A percentile compares a stretch with the other conserved stretches of the same genome.
Conservation (phyloP, 2,888 invertebrate species). For the Trissoscelio sp. region DNA sequence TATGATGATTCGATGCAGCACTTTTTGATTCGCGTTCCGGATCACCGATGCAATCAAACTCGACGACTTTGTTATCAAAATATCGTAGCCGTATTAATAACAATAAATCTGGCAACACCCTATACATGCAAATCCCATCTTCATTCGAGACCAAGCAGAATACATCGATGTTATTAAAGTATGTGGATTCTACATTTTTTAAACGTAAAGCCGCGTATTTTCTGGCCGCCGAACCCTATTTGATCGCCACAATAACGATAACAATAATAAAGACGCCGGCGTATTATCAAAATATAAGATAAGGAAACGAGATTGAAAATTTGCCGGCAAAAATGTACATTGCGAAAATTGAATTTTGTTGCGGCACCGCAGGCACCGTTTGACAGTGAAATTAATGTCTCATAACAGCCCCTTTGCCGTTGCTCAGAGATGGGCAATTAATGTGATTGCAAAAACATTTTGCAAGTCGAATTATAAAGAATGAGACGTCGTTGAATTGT, state of each 20-base stretch:
- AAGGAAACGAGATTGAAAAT: constrained; percentile 40
- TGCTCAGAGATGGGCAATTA: constrained; percentile 45
- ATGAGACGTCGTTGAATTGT: no score
- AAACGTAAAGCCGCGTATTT: constrained; percentile 20
- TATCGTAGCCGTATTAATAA: constrained; percentile 29
- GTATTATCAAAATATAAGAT: constrained; percentile 53
- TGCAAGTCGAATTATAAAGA: constrained; percentile 48
- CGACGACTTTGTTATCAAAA: constrained; percentile 13
- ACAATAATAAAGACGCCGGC: constrained; percentile 51
- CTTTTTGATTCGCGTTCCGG: background rate
- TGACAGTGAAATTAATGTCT: constrained; percentile 61
- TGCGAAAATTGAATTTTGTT: constrained; percentile 49
- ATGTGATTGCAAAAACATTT: constrained; percentile 56
- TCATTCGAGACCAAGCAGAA: background rate
- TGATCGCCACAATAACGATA: constrained; percentile 52
- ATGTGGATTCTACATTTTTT: constrained; percentile 33
- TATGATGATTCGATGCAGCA: constrained; percentile 22
- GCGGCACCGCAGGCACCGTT: constrained; percentile 41
- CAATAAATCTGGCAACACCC: constrained; percentile 34
- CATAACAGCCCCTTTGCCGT: constrained; percentile 45
- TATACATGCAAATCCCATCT: constrained; percentile 33
- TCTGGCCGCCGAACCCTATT: constrained; percentile 17
- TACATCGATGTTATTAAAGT: constrained; percentile 40
- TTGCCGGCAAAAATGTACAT: constrained; percentile 43
- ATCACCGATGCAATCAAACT: constrained; percentile 31